Percentiles rank a stretch among this genome's conserved stretches.
phyloP scores from a whole-genome alignment of 2,113 vertebrate genomes.

The Rissa tridactyla region DNA sequence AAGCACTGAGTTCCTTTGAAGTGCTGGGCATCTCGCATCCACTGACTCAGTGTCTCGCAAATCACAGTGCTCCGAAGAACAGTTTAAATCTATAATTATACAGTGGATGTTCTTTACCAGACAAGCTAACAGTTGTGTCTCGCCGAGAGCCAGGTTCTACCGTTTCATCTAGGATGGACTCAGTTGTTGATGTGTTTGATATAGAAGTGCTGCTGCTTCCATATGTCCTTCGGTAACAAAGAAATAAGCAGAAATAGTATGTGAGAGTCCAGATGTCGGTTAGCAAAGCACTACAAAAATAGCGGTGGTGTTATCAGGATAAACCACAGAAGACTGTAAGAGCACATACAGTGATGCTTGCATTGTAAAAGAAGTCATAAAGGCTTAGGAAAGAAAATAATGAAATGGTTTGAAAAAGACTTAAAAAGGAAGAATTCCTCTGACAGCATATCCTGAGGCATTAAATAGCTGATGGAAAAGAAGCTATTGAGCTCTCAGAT shows the following conservation, averaged over 20 bases:
- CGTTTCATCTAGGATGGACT: slow-evolving; percentile 70
- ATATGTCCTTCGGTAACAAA: slow-evolving; percentile 70
- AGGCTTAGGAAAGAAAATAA: background rate
- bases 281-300: background rate
- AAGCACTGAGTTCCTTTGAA: background rate
- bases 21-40: background rate
- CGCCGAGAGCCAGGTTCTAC: slow-evolving; percentile 68
- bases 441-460: background rate
- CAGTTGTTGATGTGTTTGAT: slow-evolving; percentile 65
- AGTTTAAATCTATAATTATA: background rate
- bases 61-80: background rate
- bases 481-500: background rate
- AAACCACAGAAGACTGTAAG: background rate
- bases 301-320: background rate
- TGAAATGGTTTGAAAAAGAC: background rate
- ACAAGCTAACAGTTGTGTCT: slow-evolving; percentile 44
- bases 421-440: background rate
- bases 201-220: slow-evolving; percentile 78
- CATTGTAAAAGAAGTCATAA: background rate
- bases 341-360: background rate
- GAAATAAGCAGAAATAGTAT: background rate
- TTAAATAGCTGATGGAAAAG: background rate
- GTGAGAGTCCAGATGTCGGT: background rate
- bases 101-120: slow-evolving; percentile 71
- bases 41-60: background rate